A percentile compares a stretch with the other conserved stretches of the same genome.
Conservation (phyloP, 2,113 vertebrate genomes). For the Aphyosemion australe region DNA sequence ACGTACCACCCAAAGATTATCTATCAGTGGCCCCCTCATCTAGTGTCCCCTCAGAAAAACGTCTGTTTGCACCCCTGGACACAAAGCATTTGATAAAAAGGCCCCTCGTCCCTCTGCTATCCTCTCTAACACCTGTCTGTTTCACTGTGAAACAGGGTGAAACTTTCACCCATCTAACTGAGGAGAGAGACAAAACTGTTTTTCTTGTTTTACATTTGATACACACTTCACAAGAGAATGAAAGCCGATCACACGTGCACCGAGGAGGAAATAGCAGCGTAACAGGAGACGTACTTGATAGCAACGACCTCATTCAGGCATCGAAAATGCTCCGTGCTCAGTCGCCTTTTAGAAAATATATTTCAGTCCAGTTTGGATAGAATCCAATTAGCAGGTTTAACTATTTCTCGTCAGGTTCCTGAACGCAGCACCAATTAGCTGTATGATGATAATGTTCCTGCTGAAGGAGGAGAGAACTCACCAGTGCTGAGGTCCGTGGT, state of each 20-base stretch:
- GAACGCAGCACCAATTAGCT: too few species aligned
- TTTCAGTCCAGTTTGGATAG: too few species aligned
- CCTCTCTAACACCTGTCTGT: too few species aligned
- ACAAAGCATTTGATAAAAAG: too few species aligned
- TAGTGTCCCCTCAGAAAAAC: too few species aligned
- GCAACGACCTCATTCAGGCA: conserved; percentile 42
- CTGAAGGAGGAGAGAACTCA: conserved; percentile 68
- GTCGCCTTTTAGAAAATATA: not conserved
- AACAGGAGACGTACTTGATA: conserved; percentile 54
- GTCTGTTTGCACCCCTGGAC: too few species aligned
- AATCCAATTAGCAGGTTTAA: not conserved
- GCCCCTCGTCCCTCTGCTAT: too few species aligned
- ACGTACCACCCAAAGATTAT: too few species aligned
- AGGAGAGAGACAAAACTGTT: not conserved
- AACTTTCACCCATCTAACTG: too few species aligned
- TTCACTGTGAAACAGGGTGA: too few species aligned
- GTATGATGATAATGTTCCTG: too few species aligned
- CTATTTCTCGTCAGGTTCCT: not conserved
- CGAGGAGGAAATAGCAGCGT: conserved; percentile 46
- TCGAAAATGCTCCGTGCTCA: conserved; percentile 4
- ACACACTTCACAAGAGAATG: conserved; percentile 11
- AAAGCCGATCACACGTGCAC: conserved; percentile 52
- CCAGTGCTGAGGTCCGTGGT: conserved; percentile 84
- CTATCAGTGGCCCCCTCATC: too few species aligned
- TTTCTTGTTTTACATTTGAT: not conserved